Conservation (phyloP, 2,113 vertebrate species). For the Corythaeola cristata region DNA sequence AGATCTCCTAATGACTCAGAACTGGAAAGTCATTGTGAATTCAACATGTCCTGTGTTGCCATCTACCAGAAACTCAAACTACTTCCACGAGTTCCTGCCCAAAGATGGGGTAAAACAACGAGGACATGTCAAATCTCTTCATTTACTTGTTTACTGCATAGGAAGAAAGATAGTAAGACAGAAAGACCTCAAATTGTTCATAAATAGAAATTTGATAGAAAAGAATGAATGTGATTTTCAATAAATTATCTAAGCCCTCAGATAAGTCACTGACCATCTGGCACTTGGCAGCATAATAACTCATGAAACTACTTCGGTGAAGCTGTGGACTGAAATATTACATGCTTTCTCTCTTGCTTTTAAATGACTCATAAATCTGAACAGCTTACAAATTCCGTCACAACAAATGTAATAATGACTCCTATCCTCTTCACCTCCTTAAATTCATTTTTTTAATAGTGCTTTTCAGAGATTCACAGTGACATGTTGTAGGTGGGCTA, state of each 20-base stretch:
- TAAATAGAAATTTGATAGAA: constrained; percentile 4
- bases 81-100: background rate
- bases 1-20: background rate
- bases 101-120: background rate
- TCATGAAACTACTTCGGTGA: constrained; percentile 2
- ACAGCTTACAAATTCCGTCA: constrained; percentile 28
- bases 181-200: background rate
- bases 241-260: constrained; percentile 27
- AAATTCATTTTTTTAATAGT: constrained; percentile 12
- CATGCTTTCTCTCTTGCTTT: background rate
- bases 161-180: background rate
- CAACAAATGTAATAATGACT: constrained; percentile 36
- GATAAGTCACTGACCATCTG: constrained; percentile 44
- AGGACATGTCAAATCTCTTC: background rate
- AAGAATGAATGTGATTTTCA: background rate
- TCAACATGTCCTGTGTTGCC: background rate
- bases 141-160: background rate
- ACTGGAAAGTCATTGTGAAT: background rate
- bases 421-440: background rate
- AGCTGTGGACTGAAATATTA: constrained; percentile 11
- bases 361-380: background rate
- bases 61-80: background rate
- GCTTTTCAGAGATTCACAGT: constrained; percentile 32
- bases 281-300: constrained; percentile 7
- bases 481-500: constrained; percentile 60